Conservation (phyloP, 2,113 vertebrate species). For the Alligator mississippiensis region DNA sequence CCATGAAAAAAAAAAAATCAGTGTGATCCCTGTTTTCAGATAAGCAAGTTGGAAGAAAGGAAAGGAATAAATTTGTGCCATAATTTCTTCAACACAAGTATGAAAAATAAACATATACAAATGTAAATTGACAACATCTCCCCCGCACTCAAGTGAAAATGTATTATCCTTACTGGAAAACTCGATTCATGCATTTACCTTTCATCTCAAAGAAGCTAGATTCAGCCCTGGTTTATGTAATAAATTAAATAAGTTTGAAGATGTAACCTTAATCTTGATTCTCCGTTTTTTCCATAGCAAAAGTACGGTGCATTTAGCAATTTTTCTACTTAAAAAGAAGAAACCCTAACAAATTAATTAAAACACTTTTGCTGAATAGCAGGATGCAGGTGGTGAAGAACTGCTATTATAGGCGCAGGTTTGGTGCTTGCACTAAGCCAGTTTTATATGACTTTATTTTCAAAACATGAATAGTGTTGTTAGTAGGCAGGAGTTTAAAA, state of each 20-base stretch:
- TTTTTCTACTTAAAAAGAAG: too few species aligned
- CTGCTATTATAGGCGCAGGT: too few species aligned
- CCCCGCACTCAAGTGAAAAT: slow-evolving; percentile 11
- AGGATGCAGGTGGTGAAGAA: too few species aligned
- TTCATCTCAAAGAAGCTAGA: neutral
- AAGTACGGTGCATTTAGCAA: too few species aligned
- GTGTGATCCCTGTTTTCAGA: neutral
- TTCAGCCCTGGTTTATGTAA: neutral
- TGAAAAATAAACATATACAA: neutral
- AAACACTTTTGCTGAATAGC: too few species aligned
- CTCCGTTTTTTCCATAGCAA: too few species aligned
- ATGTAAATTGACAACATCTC: neutral
- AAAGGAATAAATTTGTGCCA: slow-evolving; percentile 3
- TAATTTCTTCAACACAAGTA: neutral
- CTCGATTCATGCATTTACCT: neutral
- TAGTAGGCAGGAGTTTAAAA: too few species aligned
- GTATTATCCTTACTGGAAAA: neutral
- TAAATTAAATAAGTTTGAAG: neutral
- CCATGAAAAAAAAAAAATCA: neutral
- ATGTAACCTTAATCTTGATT: neutral
- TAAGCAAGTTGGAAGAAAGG: neutral
- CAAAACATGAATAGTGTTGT: too few species aligned
- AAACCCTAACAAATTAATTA: too few species aligned
- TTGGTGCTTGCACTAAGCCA: too few species aligned
- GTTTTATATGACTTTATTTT: too few species aligned